phyloP scores from a whole-genome alignment of 2,888 invertebrate genomes.

The Pogonocherus hispidulus region DNA sequence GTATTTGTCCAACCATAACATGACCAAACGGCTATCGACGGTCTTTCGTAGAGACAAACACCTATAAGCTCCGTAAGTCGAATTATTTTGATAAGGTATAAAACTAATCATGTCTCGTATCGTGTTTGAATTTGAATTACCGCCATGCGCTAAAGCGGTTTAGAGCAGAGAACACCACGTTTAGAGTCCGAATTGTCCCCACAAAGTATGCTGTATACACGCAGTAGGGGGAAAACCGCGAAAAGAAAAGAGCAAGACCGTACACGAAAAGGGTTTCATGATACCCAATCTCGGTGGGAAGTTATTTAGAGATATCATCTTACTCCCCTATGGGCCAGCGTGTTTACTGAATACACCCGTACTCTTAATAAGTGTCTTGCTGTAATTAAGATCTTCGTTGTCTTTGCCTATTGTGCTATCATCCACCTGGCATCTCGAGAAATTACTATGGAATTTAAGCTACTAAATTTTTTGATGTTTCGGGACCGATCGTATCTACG shows the following conservation, averaged over 20 bases:
- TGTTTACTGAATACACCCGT: slow-evolving; percentile 20
- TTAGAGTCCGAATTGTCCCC: slow-evolving; percentile 12
- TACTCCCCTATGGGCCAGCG: slow-evolving; percentile 25
- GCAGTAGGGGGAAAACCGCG: slow-evolving; percentile 14
- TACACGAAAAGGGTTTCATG: slow-evolving; percentile 38
- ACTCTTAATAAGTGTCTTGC: slow-evolving; percentile 5
- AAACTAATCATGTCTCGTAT: too few relatives aligned
- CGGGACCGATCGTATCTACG: background rate
- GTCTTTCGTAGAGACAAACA: too few relatives aligned
- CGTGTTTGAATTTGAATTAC: too few relatives aligned
- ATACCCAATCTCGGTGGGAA: slow-evolving; percentile 49
- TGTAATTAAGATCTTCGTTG: slow-evolving; percentile 23
- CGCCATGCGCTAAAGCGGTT: too few relatives aligned
- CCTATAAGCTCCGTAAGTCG: too few relatives aligned
- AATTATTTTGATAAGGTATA: too few relatives aligned
- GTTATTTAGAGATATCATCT: slow-evolving; percentile 33
- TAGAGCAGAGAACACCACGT: too few relatives aligned
- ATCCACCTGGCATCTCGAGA: slow-evolving; percentile 1
- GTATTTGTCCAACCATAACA: too few relatives aligned
- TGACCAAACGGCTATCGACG: too few relatives aligned
- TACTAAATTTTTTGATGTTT: slow-evolving; percentile 10
- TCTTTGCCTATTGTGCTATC: background rate
- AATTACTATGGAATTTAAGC: background rate
- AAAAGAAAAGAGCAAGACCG: slow-evolving; percentile 24
- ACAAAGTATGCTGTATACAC: background rate